phyloP scores from a whole-genome alignment of 2,888 invertebrate species.

The Agelastica alni region DNA sequence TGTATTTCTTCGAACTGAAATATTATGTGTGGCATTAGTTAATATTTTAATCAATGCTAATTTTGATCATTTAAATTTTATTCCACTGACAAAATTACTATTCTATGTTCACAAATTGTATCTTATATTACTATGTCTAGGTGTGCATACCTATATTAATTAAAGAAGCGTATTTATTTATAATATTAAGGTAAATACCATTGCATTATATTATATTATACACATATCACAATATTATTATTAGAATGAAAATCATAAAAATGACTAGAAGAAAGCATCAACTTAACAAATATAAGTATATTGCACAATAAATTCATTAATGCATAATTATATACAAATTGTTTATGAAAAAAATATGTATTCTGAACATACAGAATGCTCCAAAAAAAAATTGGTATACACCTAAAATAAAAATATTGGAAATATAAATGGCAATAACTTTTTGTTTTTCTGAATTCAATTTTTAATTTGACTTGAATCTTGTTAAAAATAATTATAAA shows the following conservation, averaged over 20 bases:
- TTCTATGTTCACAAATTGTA: conserved; percentile 12
- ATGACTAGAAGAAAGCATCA: conserved; percentile 35
- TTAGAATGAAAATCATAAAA: conserved; percentile 21
- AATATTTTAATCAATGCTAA: no score
- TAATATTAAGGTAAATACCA: conserved; percentile 30
- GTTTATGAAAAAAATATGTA: conserved; percentile 27
- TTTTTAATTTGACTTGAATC: no score
- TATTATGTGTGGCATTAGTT: no score
- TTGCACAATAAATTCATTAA: conserved; percentile 18
- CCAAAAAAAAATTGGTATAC: no score
- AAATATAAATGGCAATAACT: no score
- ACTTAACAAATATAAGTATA: conserved; percentile 16
- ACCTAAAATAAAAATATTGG: no score
- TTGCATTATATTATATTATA: conserved; percentile 39
- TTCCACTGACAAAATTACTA: conserved; percentile 1
- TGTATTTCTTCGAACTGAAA: neutral
- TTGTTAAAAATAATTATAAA: no score
- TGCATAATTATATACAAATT: conserved; percentile 18
- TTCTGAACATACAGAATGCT: no score
- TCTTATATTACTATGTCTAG: conserved; percentile 44
- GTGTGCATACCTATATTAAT: conserved; percentile 37
- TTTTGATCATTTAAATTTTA: no score
- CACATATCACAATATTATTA: conserved; percentile 43
- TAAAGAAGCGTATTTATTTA: conserved; percentile 31
- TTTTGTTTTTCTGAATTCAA: no score